A percentile compares a stretch with the other conserved stretches of the same genome.
Conservation (phyloP, 2,797 vertebrate species). For the Leptatherina wallacei region DNA sequence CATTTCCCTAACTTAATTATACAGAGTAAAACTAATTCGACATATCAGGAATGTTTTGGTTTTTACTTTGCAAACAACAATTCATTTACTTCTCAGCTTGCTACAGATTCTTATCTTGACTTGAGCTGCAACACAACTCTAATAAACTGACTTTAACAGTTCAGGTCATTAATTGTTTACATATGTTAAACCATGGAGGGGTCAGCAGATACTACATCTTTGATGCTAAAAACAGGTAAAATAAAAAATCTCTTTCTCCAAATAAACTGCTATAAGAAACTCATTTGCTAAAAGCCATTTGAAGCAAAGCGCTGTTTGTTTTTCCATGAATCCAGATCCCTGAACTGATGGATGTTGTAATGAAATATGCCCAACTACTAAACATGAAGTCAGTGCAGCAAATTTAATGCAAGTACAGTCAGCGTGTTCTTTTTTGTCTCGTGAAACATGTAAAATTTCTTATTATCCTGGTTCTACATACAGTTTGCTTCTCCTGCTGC, state of each 20-base stretch:
- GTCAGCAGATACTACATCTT: background rate
- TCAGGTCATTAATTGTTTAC: too few relatives aligned
- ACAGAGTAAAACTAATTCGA: too few relatives aligned
- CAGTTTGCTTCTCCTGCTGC: constrained; percentile 41
- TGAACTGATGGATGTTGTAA: constrained; percentile 1
- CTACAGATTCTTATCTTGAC: background rate
- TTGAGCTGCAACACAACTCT: background rate
- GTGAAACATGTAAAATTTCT: constrained; percentile 40
- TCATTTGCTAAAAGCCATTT: background rate
- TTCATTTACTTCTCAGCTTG: background rate
- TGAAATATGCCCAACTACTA: constrained; percentile 8
- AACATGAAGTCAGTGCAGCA: constrained; percentile 3
- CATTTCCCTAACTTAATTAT: too few relatives aligned
- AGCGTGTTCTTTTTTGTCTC: constrained; percentile 6
- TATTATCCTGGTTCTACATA: constrained; percentile 35
- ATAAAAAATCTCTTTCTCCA: too few relatives aligned
- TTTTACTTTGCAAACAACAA: background rate
- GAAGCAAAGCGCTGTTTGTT: background rate
- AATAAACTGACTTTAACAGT: background rate
- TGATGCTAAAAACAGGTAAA: too few relatives aligned
- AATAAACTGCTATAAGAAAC: too few relatives aligned
- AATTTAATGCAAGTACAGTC: constrained; percentile 9
- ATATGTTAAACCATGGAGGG: background rate
- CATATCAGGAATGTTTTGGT: too few relatives aligned
- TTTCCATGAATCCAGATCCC: background rate